Conservation (phyloP, 2,113 vertebrate genomes). For the Oryzias curvinotus region DNA sequence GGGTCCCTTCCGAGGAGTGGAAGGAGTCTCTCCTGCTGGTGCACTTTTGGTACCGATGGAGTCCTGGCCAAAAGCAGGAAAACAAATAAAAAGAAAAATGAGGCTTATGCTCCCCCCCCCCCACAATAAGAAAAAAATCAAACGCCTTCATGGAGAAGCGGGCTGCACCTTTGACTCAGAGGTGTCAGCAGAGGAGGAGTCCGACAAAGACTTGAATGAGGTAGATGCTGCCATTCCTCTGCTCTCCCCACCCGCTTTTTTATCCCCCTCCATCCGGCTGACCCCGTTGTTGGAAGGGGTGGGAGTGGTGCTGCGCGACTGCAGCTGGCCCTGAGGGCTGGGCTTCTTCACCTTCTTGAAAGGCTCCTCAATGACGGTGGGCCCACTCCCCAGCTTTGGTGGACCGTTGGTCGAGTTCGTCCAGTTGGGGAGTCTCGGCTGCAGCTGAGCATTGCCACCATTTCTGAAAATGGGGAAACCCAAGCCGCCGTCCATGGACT, state of each 20-base stretch:
- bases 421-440: conserved; percentile 71
- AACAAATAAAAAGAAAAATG: too few species aligned
- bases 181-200: conserved; percentile 68
- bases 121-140: too few species aligned
- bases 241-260: conserved; percentile 67
- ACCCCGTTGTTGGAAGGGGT: conserved; percentile 54
- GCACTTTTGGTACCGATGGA: conserved; percentile 65
- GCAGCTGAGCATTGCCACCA: conserved; percentile 55
- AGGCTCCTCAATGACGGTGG: conserved; percentile 68
- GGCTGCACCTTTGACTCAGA: conserved; percentile 71
- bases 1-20: conserved; percentile 58
- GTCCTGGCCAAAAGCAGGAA: conserved; percentile 42
- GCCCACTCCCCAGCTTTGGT: conserved; percentile 47
- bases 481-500: conserved; percentile 79
- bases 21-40: conserved; percentile 62
- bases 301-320: conserved; percentile 59
- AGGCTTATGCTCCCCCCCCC: background rate
- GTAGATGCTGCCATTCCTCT: conserved; percentile 74
- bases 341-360: conserved; percentile 83
- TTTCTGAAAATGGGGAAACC: conserved; percentile 76
- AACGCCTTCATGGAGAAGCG: background rate
- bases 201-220: conserved; percentile 78
- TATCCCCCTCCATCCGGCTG: conserved; percentile 49
- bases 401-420: conserved; percentile 52
- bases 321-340: conserved; percentile 55